A percentile compares a stretch with the other conserved stretches of the same genome.
These are phyloP conservation scores for Heliocidaris tuberculata DNA, from an alignment of 35 echinoderm and acorn worm species.

Conservation along the genomic window DNA sequence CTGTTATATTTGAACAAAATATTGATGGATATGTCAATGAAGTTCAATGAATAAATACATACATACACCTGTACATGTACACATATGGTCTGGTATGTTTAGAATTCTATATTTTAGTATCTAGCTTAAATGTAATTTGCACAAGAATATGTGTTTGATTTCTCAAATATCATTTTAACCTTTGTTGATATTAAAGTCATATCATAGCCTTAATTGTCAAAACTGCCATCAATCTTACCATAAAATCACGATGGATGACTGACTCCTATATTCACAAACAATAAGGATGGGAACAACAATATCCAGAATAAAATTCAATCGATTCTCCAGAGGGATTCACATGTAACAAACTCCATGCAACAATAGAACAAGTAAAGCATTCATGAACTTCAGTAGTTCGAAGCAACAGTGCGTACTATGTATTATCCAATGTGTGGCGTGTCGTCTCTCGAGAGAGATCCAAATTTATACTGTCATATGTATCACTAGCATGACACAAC, in stretches of 20 bases:
- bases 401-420: neutral
- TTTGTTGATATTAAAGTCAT: neutral
- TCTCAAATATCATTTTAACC: neutral
- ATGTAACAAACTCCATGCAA: neutral
- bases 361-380: neutral
- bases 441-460: neutral
- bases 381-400: neutral
- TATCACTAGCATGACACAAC: neutral
- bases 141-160: neutral
- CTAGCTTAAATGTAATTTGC: no score
- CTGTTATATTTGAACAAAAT: no score
- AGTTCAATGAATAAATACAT: no score
- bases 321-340: neutral
- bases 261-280: neutral
- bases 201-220: neutral
- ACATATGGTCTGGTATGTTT: no score
- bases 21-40: no score
- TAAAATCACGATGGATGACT: neutral
- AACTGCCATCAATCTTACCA: slow-evolving; percentile 1
- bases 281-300: neutral
- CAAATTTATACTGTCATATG: neutral
- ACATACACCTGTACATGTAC: no score
- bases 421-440: neutral
- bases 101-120: no score
- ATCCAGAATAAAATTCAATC: neutral